Percentiles rank a stretch among this genome's conserved stretches.
Evolutionary conservation across 2,888 invertebrate genomes (phyloP).

Genomic region (Polyploca ridens): DNA sequence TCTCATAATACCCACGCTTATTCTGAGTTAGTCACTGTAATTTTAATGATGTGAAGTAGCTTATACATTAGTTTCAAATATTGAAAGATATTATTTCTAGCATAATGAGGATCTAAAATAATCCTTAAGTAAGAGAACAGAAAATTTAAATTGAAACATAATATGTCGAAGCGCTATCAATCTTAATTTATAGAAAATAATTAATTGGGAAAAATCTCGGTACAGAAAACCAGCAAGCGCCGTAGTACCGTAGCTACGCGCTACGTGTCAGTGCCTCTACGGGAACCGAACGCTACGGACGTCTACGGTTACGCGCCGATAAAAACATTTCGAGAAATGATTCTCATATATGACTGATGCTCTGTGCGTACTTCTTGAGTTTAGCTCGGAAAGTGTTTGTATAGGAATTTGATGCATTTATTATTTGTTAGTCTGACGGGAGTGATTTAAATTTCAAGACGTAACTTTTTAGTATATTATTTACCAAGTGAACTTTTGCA

Average conservation of each 20-base stretch:
- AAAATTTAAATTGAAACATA: conserved; percentile 30
- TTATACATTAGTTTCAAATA: too few relatives aligned
- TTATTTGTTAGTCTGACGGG: conserved; percentile 10
- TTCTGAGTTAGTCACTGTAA: too few relatives aligned
- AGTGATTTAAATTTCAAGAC: conserved; percentile 17
- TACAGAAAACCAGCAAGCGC: conserved; percentile 12
- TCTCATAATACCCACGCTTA: too few relatives aligned
- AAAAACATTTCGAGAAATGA: conserved; percentile 25
- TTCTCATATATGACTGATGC: conserved; percentile 16
- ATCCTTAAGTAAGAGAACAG: conserved; percentile 15
- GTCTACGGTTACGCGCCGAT: conserved; percentile 37
- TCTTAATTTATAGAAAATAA: conserved; percentile 23
- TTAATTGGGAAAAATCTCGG: conserved; percentile 28
- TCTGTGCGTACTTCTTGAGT: neutral
- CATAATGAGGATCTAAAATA: neutral
- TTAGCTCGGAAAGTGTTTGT: neutral
- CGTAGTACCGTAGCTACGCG: conserved; percentile 32
- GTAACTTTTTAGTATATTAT: conserved; percentile 23
- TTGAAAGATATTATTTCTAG: too few relatives aligned
- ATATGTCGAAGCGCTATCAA: conserved; percentile 20
- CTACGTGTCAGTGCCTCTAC: conserved; percentile 55
- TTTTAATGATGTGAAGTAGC: too few relatives aligned
- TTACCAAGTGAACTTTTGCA: conserved; percentile 41
- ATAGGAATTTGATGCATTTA: conserved; percentile 8
- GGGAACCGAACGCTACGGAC: conserved; percentile 55